Evolutionary conservation across 2,797 vertebrate species (phyloP).

Genomic region (Poecilia wingei): DNA sequence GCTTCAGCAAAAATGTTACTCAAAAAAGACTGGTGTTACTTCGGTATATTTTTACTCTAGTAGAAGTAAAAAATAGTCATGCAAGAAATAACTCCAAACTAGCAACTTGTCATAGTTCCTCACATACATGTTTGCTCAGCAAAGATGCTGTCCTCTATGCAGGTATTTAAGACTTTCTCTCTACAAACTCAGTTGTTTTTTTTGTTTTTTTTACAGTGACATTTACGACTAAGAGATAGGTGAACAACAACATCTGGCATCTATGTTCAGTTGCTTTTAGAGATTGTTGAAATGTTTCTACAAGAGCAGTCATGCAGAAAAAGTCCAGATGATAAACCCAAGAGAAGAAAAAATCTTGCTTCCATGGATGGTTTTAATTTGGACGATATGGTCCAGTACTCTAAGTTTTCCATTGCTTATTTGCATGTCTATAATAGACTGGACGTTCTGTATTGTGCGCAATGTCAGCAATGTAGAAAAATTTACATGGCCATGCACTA

Average conservation of each 20-base stretch:
- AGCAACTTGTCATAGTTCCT: neutral
- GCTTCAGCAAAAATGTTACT: neutral
- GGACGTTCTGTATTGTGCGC: neutral
- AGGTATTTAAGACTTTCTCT: neutral
- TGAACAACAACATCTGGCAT: conserved; percentile 28
- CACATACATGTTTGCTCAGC: neutral
- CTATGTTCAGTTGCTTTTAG: conserved; percentile 27
- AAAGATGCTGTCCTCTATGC: neutral
- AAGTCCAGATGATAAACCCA: conserved; percentile 4
- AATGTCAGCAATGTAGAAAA: neutral
- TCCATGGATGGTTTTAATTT: neutral
- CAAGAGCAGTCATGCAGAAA: conserved; percentile 28
- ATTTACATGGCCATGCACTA: neutral
- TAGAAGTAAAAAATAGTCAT: neutral
- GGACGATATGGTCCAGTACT: neutral
- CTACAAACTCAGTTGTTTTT: neutral
- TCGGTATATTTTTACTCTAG: no score
- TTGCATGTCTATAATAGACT: neutral
- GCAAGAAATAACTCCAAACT: neutral
- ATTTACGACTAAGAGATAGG: neutral
- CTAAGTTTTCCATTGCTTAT: neutral
- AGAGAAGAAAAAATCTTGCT: neutral
- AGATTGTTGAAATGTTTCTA: conserved; percentile 47
- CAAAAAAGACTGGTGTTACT: no score
- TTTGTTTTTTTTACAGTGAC: neutral